Evolutionary conservation across 2,113 vertebrate species (phyloP), one percentile per base, ranked within the genome.

Genomic region (Hyla sarda): DNA sequence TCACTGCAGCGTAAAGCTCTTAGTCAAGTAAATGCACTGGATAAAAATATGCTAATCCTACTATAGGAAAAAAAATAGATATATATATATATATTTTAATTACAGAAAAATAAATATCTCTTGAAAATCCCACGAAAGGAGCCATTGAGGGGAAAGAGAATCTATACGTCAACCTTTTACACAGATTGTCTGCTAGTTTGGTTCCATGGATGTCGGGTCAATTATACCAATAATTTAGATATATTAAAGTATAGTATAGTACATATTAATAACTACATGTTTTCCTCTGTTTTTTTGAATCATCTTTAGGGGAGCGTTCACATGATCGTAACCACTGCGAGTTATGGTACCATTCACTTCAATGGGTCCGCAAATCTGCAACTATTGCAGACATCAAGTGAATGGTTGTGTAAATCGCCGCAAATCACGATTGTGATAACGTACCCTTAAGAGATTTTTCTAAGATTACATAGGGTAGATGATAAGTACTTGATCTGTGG

Each of bases 91-190:
- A n/a, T n/a, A n/a, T n/a, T n/a, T n/a, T n/a, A n/a, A n/a, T n/a
- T n/a, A n/a, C n/a, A 74, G n/a, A 47, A 47, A 45, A 4, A 19
- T 14, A 74, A 74, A 74, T 45, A 47, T 74, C 71, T 74, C 47
- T 47, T 41, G 37, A 74, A 45, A 74, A 25, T 47, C 23, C 23
- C 71, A 74, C 47, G 71, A 74, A 74, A 74, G 10, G 41, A 74
- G 41, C 47, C 41, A 74, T 25, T 14, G 71, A 74, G 71, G 41
- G 37, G n/a, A 74, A 74, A 21, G 16, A 47, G 37, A 74, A 74
- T 74, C 71, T 25, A 74, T 74, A 74, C 41, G 23, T 47, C 21
- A 74, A 74, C 71, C 37, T 74, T 47, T 69, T 74, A 74, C 71
- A 25, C 34, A n/a, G 41, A 45, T 25, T 74, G n/a, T 47, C 37